Percentiles rank a stretch among this genome's conserved stretches.
phyloP scores from a whole-genome alignment of 1,140 invertebrate genomes.

The Drosophila funebris region DNA sequence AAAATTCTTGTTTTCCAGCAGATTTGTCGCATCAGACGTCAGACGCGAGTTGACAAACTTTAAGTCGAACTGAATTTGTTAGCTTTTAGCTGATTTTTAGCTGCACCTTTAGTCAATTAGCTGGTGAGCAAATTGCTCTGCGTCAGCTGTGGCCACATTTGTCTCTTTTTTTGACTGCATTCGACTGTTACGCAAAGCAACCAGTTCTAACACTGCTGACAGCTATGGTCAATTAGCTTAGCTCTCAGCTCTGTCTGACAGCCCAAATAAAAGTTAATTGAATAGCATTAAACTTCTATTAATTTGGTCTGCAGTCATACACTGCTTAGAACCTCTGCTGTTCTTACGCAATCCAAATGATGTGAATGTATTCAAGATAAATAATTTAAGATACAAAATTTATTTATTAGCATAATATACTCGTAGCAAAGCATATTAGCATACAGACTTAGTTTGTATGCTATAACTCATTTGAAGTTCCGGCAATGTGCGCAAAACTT shows the following conservation, averaged over 20 bases:
- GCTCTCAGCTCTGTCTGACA: constrained; percentile 35
- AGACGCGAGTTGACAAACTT: constrained; percentile 39
- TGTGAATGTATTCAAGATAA: background rate
- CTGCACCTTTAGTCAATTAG: constrained; percentile 43
- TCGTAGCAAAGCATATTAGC: constrained; percentile 10
- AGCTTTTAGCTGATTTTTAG: background rate
- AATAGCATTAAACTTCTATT: constrained; percentile 8
- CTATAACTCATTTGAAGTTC: constrained; percentile 59
- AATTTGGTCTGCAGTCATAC: constrained; percentile 14
- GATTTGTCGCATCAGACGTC: constrained; percentile 23
- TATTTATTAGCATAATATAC: constrained; percentile 53
- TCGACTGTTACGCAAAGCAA: constrained; percentile 31
- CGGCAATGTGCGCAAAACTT: constrained; percentile 56
- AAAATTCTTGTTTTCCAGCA: constrained; percentile 36
- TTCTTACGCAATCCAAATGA: constrained; percentile 11
- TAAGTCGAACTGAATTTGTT: constrained; percentile 31
- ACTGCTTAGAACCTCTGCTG: constrained; percentile 12
- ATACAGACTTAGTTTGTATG: constrained; percentile 21
- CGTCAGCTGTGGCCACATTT: constrained; percentile 27
- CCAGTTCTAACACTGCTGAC: constrained; percentile 51
- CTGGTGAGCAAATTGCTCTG: constrained; percentile 32
- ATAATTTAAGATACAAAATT: too few species aligned
- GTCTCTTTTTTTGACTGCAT: constrained; percentile 20
- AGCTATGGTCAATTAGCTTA: constrained; percentile 72
- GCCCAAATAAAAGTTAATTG: constrained; percentile 8